phyloP scores from a whole-genome alignment of 1,140 invertebrate genomes.

The Bombyx mandarina region DNA sequence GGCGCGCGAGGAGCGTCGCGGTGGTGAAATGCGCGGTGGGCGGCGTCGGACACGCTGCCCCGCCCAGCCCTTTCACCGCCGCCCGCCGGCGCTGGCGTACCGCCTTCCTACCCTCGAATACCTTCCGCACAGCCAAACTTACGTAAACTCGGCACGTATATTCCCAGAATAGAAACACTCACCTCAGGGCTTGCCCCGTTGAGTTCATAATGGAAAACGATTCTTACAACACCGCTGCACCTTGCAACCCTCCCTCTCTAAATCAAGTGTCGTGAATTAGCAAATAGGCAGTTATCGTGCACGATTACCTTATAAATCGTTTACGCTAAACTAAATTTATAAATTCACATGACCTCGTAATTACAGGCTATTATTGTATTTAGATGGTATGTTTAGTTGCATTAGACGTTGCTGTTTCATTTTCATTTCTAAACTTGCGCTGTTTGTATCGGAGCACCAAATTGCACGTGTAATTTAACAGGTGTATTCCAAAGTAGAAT shows the following conservation, averaged over 20 bases:
- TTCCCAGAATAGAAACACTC: constrained; percentile 41
- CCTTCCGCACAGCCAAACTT: constrained; percentile 35
- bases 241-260: constrained; percentile 13
- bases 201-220: constrained; percentile 27
- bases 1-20: constrained; percentile 52
- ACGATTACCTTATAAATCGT: too few relatives aligned
- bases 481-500: too few relatives aligned
- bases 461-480: too few relatives aligned
- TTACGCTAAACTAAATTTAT: too few relatives aligned
- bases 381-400: too few relatives aligned
- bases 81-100: constrained; percentile 38
- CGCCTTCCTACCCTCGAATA: constrained; percentile 45
- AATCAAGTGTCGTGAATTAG: too few relatives aligned
- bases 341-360: too few relatives aligned
- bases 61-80: constrained; percentile 65
- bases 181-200: constrained; percentile 40
- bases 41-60: constrained; percentile 58
- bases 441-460: too few relatives aligned
- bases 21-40: constrained; percentile 63
- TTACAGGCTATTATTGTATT: too few relatives aligned
- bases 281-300: too few relatives aligned
- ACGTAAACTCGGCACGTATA: constrained; percentile 32
- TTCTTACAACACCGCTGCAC: constrained; percentile 23
- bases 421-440: too few relatives aligned
- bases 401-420: too few relatives aligned